A percentile compares a stretch with the other conserved stretches of the same genome.
Evolutionary conservation across 2,797 vertebrate genomes (phyloP).

Genomic region (Anguilla obscura): DNA sequence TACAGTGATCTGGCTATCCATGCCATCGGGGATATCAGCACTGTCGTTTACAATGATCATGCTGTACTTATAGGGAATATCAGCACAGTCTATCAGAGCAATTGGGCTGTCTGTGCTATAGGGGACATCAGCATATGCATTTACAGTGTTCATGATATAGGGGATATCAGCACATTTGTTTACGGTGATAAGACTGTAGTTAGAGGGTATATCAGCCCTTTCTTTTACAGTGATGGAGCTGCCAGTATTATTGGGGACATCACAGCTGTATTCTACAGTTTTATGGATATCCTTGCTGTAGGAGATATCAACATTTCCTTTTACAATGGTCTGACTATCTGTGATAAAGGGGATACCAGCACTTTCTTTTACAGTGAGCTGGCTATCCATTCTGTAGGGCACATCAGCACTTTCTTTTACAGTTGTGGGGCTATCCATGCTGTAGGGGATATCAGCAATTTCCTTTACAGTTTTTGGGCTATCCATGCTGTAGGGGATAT

Average conservation of each 20-base stretch:
- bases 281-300: background rate
- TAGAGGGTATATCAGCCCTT: no score
- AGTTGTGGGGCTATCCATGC: background rate
- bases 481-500: background rate
- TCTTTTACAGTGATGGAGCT: background rate
- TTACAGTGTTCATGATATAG: background rate
- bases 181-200: background rate
- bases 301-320: background rate
- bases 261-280: background rate
- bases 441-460: slow-evolving; percentile 11
- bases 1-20: background rate
- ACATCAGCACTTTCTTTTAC: background rate
- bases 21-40: background rate
- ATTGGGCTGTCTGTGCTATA: background rate
- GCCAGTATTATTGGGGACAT: background rate
- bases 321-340: background rate
- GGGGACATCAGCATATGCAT: background rate
- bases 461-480: background rate
- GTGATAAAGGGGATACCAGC: no score
- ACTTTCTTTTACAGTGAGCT: no score
- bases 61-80: background rate
- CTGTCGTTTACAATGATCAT: no score
- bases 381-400: background rate
- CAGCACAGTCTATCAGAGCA: background rate
- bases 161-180: background rate